Percentiles rank a stretch among this genome's conserved stretches.
These are phyloP conservation scores for Zoanthus solanderi DNA, from an alignment of 92 coral and sea anemone genomes.

Conservation along the genomic window DNA sequence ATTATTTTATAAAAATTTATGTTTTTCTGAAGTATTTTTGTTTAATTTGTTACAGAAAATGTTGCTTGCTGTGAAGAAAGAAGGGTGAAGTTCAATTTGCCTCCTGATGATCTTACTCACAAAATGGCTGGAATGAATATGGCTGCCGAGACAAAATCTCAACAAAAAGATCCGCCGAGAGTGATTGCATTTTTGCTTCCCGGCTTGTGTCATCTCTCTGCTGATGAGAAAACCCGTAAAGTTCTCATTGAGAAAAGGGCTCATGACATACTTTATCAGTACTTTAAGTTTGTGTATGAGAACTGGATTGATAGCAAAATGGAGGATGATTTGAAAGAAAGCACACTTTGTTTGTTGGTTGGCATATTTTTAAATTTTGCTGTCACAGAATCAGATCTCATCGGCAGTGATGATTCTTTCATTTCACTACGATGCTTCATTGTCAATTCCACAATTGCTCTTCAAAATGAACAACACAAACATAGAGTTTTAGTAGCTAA, in stretches of 20 bases:
- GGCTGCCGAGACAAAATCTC: not conserved
- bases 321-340: conserved; percentile 44
- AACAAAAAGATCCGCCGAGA: conserved; percentile 23
- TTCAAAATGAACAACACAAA: conserved; percentile 14
- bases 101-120: not conserved
- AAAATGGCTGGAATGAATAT: conserved; percentile 19
- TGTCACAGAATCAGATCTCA: conserved; percentile 81
- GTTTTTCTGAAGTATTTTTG: no score
- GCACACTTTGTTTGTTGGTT: conserved; percentile 71
- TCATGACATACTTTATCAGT: conserved; percentile 60
- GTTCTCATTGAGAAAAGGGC: conserved; percentile 70
- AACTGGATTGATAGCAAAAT: conserved; percentile 27
- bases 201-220: conserved; percentile 91
- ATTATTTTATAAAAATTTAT: no score
- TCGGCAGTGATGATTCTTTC: conserved; percentile 44
- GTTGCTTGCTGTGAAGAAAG: not conserved
- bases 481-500: conserved; percentile 66
- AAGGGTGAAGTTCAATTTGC: conserved; percentile 20
- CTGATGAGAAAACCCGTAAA: conserved; percentile 80
- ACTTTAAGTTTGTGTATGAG: conserved; percentile 57
- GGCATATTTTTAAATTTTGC: conserved; percentile 86
- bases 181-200: conserved; percentile 82
- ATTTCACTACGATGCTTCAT: conserved; percentile 58
- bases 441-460: conserved; percentile 33
- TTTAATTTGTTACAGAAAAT: conserved; percentile 8